Base-by-base conservation (phyloP, 2,888 invertebrate species). In the Amiota minor region DNA sequence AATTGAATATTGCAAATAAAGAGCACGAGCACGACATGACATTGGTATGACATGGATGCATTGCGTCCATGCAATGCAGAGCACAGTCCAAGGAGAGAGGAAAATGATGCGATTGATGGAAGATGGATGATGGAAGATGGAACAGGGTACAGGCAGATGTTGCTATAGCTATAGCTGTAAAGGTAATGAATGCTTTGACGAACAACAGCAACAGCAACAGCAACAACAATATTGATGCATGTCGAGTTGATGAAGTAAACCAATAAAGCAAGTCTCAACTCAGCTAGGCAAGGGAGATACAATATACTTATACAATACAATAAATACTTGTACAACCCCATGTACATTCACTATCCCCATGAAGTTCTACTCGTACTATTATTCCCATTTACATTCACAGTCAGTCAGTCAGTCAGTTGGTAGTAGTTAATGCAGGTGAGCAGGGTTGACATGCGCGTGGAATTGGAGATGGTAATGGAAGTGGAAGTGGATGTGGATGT, bases 211-310 rank as follows among this genome's bases (percentile, higher is more conserved):
- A 35, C 35, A 18, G 73, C 50, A 35, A 35, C 35, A 35, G 35
- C 35, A 35, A 35, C 35, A 53, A 68, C 50, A 68, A 68, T 35
- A 70, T 76, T 72, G 71, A 81, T 77, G 80, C 75, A 74, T 79
- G 80, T 83, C 86, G 78, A 83, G 77, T 83, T 86, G 86, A 83
- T 84, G 86, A 84, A 85, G 83, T 86, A 84, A 84, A 86, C 86
- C 86, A 84, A 84, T 84, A 84, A 84, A 81, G 81, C 75, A 82
- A 81, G 80, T 81, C 83, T 83, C 81, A 75, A 77, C 35, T 20
- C 18, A 59, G 55, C 71, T 65, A 20, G 49, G 50, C 16, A 16
- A 47, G 56, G 20, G 45, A 20, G 55, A 11, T 35, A 35, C 35
- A 35, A 35, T 35, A 35, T 35, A 35, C 35, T 35, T 8, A 35